Evolutionary conservation across 2,113 vertebrate genomes (phyloP), one percentile per base, ranked within the genome.

Genomic region (Silurus glanis): DNA sequence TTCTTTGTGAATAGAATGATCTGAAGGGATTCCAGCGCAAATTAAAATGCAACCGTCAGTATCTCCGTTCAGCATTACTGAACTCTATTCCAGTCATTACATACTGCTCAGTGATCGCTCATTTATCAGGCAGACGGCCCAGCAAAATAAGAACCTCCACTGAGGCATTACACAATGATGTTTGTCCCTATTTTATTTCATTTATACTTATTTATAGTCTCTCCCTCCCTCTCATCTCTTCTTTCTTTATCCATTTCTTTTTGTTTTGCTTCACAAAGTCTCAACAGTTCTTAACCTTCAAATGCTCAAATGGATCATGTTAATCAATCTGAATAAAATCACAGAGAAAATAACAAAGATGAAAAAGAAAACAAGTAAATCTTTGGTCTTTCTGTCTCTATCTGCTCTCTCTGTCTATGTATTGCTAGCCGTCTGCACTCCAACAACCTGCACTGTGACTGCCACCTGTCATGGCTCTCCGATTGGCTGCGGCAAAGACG

Each of bases 391-490:
- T 88, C 75, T 64, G 67, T 80, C 49, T 59, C 7, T 89, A 47
- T 81, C 23, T 88, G 71, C 49, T 59, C 6, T 89, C 45, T 81
- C 21, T 88, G 71, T 66, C 72, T 66, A 86, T 23, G 66, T 66
- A n/a, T 80, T 53, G 53, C 85, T 90, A 99, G 98, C 86, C 96
- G 98, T 64, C 96, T 99, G 58, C 98, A 99, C 94, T 99, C 97
- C 92, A 99, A 99, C 93, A 96, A 96, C 90, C 96, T 99, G 90
- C 95, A 97, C 93, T 99, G 98, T 16, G 98, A 99, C 94, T 99
- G 98, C 89, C 97, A 98, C 95, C 94, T 99, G 93, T 96, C 97
- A 83, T 99, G 98, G 98, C 97, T 99, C 67, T 99, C 98, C 0
- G 98, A 99, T 83, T 99, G 98, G 98, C 94, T 99, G 91, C 94